A percentile compares a stretch with the other conserved stretches of the same genome.
Conservation (phyloP, 2,888 invertebrate genomes). For the Lydus trimaculatus region DNA sequence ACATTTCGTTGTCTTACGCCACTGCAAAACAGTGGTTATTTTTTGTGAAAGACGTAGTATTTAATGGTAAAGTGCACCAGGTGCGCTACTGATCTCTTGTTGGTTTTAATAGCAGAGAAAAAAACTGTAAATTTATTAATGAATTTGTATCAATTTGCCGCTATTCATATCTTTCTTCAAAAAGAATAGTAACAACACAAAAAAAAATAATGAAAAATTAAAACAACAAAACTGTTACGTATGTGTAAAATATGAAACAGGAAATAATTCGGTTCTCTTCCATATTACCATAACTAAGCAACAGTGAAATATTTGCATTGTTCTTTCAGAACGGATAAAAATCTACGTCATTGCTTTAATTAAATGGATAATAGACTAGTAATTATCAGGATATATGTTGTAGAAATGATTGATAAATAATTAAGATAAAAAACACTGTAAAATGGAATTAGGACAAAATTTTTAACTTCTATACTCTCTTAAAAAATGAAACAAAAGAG, state of each 20-base stretch:
- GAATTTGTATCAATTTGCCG: not conserved
- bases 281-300: slow-evolving; percentile 57
- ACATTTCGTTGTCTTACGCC: too few species aligned
- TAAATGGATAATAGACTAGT: slow-evolving; percentile 53
- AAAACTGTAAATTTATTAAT: not conserved
- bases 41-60: too few species aligned
- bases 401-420: slow-evolving; percentile 6
- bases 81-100: too few species aligned
- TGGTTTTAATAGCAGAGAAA: too few species aligned
- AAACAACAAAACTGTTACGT: slow-evolving; percentile 2
- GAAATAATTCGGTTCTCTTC: slow-evolving; percentile 27
- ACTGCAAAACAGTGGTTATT: too few species aligned
- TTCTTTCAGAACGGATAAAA: slow-evolving; percentile 47
- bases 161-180: not conserved
- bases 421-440: not conserved
- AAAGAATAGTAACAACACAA: not conserved
- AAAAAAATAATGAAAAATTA: too few species aligned
- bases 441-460: not conserved
- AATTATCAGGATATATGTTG: slow-evolving; percentile 30
- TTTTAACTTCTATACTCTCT: not conserved
- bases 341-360: slow-evolving; percentile 54
- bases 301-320: slow-evolving; percentile 58
- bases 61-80: too few species aligned
- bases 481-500: not conserved
- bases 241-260: not conserved